Conservation (phyloP, 2,888 invertebrate species). For the Hipparchia semele region DNA sequence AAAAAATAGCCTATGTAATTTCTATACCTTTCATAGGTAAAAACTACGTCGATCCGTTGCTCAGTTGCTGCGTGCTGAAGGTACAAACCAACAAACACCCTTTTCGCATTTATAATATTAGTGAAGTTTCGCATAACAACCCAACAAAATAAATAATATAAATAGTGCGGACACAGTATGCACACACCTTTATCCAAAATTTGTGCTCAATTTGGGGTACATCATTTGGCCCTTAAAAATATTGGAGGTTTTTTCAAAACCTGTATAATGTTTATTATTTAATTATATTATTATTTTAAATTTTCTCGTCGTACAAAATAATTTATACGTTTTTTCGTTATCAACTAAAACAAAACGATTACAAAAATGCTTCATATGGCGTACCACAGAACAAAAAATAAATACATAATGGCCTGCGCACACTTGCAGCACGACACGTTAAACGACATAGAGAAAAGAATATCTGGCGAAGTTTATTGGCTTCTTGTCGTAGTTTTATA, state of each 20-base stretch:
- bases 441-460: background rate
- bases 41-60: too few species aligned
- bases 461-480: too few species aligned
- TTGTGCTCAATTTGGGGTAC: slow-evolving; percentile 67
- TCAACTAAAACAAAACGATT: slow-evolving; percentile 20
- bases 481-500: too few species aligned
- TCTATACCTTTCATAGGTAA: too few species aligned
- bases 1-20: too few species aligned
- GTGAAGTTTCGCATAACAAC: too few species aligned
- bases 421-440: background rate
- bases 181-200: slow-evolving; percentile 54
- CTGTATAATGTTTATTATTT: slow-evolving; percentile 39
- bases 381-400: slow-evolving; percentile 57
- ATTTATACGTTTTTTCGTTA: slow-evolving; percentile 13
- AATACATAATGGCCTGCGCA: slow-evolving; percentile 52
- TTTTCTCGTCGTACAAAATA: background rate
- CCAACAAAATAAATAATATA: background rate
- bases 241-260: slow-evolving; percentile 58
- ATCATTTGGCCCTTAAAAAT: slow-evolving; percentile 57
- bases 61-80: too few species aligned
- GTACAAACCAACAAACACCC: too few species aligned
- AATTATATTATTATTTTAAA: background rate
- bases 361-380: slow-evolving; percentile 53
- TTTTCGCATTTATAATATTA: background rate
- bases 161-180: slow-evolving; percentile 41